Evolutionary conservation across 2,113 vertebrate genomes (phyloP).

Genomic region (Plotosus lineatus): DNA sequence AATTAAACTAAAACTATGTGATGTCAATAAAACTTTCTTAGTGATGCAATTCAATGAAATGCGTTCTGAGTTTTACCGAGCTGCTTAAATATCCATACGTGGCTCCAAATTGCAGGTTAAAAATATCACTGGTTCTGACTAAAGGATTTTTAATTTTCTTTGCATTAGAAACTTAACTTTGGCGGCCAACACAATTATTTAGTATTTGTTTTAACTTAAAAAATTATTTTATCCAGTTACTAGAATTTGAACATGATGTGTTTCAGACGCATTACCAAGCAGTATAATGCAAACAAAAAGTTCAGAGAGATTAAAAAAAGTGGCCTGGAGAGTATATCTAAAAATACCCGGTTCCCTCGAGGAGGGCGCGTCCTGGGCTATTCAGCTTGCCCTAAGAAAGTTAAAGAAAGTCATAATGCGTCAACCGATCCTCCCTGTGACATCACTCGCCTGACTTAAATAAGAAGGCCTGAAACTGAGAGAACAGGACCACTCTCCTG

Average conservation of each 20-base stretch:
- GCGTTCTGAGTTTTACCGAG: constrained; percentile 38
- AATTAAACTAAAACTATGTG: neutral
- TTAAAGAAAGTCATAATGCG: constrained; percentile 81
- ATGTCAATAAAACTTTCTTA: neutral
- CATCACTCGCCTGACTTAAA: constrained; percentile 79
- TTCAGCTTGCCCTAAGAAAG: constrained; percentile 97
- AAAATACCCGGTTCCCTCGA: constrained; percentile 83
- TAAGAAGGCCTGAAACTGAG: constrained; percentile 78
- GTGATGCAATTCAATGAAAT: constrained; percentile 18
- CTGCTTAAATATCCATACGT: constrained; percentile 66
- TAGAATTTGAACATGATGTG: neutral
- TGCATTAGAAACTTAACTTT: neutral
- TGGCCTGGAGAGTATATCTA: constrained; percentile 69
- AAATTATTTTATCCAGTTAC: neutral
- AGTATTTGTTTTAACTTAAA: neutral
- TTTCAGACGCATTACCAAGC: neutral
- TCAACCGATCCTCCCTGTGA: constrained; percentile 80
- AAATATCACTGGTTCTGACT: constrained; percentile 67
- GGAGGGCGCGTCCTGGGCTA: constrained; percentile 67
- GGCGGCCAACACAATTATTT: neutral
- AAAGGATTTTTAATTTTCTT: constrained; percentile 20
- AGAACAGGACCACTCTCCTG: constrained; percentile 83
- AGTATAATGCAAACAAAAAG: constrained; percentile 63
- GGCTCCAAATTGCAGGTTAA: constrained; percentile 65
- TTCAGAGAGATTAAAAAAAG: constrained; percentile 60